These are phyloP conservation scores for Cassiopea xamachana DNA, from an alignment of 30 jellyfish, hydroid and myxozoan genomes.

Conservation along the genomic window DNA sequence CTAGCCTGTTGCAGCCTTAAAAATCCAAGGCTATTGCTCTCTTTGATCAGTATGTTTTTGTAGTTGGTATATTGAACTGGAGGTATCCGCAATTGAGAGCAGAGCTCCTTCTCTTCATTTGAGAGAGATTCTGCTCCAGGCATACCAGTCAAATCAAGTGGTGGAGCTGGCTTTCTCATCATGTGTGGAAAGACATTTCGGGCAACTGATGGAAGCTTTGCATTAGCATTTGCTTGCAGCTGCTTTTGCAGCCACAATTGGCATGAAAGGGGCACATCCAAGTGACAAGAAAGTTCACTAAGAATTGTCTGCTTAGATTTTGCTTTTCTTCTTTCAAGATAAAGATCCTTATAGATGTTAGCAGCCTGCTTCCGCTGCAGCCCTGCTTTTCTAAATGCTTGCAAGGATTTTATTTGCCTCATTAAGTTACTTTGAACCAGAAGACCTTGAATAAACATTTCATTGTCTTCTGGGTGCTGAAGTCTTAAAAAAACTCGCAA, in stretches of 20 bases:
- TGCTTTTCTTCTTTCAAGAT: constrained; percentile 29
- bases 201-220: constrained; percentile 5
- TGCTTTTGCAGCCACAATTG: constrained; percentile 70
- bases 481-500: constrained; percentile 73
- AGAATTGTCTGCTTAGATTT: constrained; percentile 50
- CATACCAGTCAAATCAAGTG: constrained; percentile 78
- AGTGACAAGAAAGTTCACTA: constrained; percentile 39
- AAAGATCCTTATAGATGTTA: constrained; percentile 34
- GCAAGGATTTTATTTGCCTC: constrained; percentile 64
- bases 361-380: constrained; percentile 55
- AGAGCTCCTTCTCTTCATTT: constrained; percentile 85
- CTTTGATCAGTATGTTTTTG: constrained; percentile 71
- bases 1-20: constrained; percentile 84
- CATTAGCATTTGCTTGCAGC: constrained; percentile 42
- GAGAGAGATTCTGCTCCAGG: constrained; percentile 82
- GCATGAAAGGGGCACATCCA: constrained; percentile 60
- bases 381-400: constrained; percentile 80
- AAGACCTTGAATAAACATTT: constrained; percentile 76
- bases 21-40: constrained; percentile 67
- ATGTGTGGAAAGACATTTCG: constrained; percentile 35
- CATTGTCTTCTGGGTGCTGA: constrained; percentile 74
- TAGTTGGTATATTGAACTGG: constrained; percentile 75
- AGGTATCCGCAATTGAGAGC: constrained; percentile 77
- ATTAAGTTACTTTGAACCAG: constrained; percentile 66
- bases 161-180: constrained; percentile 76